Conservation (phyloP, 2,113 vertebrate genomes). For the Crotalus helleri region DNA sequence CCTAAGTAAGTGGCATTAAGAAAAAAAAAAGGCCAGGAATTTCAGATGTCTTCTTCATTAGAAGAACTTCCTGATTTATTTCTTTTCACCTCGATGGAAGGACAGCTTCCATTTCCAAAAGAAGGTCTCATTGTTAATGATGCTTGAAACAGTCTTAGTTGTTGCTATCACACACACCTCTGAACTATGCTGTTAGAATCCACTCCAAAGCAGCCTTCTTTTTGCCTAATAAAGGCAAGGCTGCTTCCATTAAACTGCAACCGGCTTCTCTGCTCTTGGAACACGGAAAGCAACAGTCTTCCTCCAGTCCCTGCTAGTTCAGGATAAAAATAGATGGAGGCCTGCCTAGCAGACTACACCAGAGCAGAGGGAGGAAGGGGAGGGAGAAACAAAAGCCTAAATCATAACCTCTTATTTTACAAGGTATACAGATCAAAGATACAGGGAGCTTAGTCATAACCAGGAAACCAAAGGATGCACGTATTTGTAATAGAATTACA, state of each 20-base stretch:
- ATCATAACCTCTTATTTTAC: neutral
- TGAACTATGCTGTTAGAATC: slow-evolving; percentile 19
- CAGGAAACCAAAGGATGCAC: neutral
- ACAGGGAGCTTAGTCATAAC: neutral
- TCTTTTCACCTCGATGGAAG: slow-evolving; percentile 57
- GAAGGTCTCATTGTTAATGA: slow-evolving; percentile 57
- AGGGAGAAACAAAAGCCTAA: neutral
- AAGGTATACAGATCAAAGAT: neutral
- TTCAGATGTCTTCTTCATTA: slow-evolving; percentile 19
- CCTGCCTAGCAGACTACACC: slow-evolving; percentile 27
- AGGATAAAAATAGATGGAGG: slow-evolving; percentile 72
- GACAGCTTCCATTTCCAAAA: slow-evolving; percentile 65
- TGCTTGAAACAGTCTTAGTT: slow-evolving; percentile 34
- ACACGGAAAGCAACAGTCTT: slow-evolving; percentile 34
- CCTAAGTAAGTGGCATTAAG: slow-evolving; percentile 2
- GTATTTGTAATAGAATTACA: neutral
- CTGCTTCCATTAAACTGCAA: neutral
- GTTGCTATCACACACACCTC: slow-evolving; percentile 49
- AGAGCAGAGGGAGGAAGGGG: slow-evolving; percentile 30
- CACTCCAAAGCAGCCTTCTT: slow-evolving; percentile 46
- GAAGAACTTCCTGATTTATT: slow-evolving; percentile 6
- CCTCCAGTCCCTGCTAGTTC: slow-evolving; percentile 46
- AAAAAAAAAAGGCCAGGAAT: neutral
- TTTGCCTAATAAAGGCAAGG: slow-evolving; percentile 61
- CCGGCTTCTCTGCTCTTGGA: slow-evolving; percentile 40